Evolutionary conservation across 1,140 invertebrate species (phyloP).

Genomic region (Muscidifurax raptorellus): DNA sequence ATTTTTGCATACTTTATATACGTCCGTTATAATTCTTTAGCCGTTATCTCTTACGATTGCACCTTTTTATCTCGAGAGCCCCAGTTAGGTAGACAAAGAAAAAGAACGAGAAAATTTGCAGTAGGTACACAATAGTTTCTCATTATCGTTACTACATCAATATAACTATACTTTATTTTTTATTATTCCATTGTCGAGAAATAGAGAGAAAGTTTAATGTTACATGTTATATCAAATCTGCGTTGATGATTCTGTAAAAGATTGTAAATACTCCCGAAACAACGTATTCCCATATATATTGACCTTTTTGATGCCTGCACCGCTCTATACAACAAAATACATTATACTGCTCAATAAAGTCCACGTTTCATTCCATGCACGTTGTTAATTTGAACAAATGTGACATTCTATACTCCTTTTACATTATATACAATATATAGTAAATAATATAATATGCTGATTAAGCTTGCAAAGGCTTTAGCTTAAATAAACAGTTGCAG

Average conservation of each 20-base stretch:
- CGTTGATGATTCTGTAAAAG: neutral
- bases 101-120: neutral
- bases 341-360: conserved; percentile 2
- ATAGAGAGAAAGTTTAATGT: neutral
- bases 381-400: neutral
- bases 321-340: conserved; percentile 1
- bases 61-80: conserved; percentile 4
- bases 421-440: neutral
- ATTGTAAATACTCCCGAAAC: neutral
- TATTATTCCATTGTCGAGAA: neutral
- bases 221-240: conserved; percentile 2
- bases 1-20: conserved; percentile 42
- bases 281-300: neutral
- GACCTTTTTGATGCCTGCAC: neutral
- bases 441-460: no score
- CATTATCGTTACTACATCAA: no score
- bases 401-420: neutral
- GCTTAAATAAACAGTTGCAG: no score
- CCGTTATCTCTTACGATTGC: conserved; percentile 44
- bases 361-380: conserved; percentile 1
- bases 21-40: conserved; percentile 46
- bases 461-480: no score
- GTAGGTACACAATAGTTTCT: conserved; percentile 5
- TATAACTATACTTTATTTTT: neutral
- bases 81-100: neutral